Conservation (phyloP, 2,113 vertebrate species). For the Tenrec ecaudatus region DNA sequence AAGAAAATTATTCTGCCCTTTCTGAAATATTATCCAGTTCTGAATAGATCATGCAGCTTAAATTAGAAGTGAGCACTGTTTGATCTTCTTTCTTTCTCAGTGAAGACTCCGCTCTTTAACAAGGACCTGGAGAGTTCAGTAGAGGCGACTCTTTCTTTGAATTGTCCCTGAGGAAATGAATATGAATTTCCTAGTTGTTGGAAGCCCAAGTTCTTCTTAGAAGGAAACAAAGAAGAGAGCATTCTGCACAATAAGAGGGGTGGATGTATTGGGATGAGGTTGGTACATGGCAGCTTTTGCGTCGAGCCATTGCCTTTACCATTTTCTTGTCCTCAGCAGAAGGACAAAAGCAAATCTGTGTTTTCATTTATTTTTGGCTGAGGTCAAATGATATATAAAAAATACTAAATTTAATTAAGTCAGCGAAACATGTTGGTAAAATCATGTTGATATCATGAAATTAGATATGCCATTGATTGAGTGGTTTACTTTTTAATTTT, state of each 20-base stretch:
- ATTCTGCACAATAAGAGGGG: neutral
- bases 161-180: neutral
- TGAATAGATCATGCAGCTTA: neutral
- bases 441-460: neutral
- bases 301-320: neutral
- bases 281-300: neutral
- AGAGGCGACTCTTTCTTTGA: neutral
- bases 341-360: neutral
- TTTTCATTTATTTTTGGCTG: neutral
- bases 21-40: neutral
- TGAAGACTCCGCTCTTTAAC: neutral
- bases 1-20: neutral
- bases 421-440: neutral
- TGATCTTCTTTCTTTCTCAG: neutral
- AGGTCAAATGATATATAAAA: neutral
- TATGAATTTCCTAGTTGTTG: neutral
- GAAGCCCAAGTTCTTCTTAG: neutral
- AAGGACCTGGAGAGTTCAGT: neutral
- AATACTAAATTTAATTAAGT: neutral
- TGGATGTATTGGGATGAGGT: neutral
- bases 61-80: neutral
- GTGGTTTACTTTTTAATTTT: conserved; percentile 1
- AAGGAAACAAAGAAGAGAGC: neutral
- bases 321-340: neutral
- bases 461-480: neutral